phyloP scores from a whole-genome alignment of 1,140 invertebrate genomes.

The Magallana ariakensis region DNA sequence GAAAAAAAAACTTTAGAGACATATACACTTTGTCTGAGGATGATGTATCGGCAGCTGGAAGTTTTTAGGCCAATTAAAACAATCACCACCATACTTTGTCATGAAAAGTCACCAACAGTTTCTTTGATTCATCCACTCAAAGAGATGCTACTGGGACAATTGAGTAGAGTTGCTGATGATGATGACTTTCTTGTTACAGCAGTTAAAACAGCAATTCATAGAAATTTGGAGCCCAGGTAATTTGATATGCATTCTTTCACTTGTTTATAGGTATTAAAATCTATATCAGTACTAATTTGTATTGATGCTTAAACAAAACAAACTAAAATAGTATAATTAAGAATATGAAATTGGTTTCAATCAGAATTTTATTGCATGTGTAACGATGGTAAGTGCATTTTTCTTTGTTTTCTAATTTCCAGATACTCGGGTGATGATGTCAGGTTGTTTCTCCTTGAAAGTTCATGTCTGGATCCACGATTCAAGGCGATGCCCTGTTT shows the following conservation, averaged over 20 bases:
- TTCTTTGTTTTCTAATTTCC: background rate
- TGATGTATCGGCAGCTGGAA: slow-evolving; percentile 28
- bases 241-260: too few relatives aligned
- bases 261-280: background rate
- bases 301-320: background rate
- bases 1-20: slow-evolving; percentile 22
- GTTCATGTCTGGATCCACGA: background rate
- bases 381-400: background rate
- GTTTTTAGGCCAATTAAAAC: slow-evolving; percentile 52
- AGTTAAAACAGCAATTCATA: slow-evolving; percentile 31
- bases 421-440: background rate
- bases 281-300: background rate
- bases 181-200: background rate
- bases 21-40: slow-evolving; percentile 13
- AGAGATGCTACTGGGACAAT: slow-evolving; percentile 24
- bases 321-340: background rate
- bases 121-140: slow-evolving; percentile 45
- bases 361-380: background rate
- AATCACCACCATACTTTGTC: slow-evolving; percentile 47
- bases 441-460: background rate
- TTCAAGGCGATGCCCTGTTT: background rate
- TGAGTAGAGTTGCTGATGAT: slow-evolving; percentile 1
- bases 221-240: slow-evolving; percentile 19
- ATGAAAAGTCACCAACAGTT: slow-evolving; percentile 22
- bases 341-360: background rate